Conservation (phyloP, 35 echinoderm and acorn worm genomes). For the Apostichopus californicus region DNA sequence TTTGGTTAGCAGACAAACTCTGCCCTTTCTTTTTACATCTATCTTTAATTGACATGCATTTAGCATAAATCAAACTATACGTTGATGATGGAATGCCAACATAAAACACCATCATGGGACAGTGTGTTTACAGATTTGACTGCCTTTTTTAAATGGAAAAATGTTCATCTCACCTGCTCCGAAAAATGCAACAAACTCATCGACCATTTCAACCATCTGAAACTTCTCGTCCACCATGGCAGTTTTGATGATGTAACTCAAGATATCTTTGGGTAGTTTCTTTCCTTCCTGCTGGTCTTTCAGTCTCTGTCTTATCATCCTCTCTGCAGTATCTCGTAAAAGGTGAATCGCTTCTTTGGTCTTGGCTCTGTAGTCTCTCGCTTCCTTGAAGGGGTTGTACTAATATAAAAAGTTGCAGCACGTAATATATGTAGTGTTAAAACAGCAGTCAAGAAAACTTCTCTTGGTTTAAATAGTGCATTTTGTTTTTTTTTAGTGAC, state of each 20-base stretch:
- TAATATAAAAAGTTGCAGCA: background rate
- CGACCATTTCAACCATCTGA: conserved; percentile 21
- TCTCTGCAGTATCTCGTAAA: conserved; percentile 11
- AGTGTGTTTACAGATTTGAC: too few species aligned
- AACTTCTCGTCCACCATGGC: conserved; percentile 22
- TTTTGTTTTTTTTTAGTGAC: too few species aligned
- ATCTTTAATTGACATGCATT: too few species aligned
- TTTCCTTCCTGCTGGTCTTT: background rate
- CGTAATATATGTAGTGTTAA: too few species aligned
- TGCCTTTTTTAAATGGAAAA: too few species aligned
- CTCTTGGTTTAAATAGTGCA: too few species aligned
- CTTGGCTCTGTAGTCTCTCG: background rate
- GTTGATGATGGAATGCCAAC: too few species aligned
- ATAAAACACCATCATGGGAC: too few species aligned
- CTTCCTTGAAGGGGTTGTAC: background rate
- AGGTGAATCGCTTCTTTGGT: background rate
- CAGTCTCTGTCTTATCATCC: background rate
- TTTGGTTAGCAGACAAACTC: too few species aligned
- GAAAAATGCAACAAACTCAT: conserved; percentile 33
- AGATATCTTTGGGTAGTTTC: conserved; percentile 13
- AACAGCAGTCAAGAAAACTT: too few species aligned
- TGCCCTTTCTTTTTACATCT: too few species aligned
- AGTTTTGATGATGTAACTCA: conserved; percentile 48
- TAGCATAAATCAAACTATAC: too few species aligned
- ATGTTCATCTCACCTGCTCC: background rate